A percentile compares a stretch with the other conserved stretches of the same genome.
Conservation (phyloP, 2,797 vertebrate species). For the Crenuchus spilurus region DNA sequence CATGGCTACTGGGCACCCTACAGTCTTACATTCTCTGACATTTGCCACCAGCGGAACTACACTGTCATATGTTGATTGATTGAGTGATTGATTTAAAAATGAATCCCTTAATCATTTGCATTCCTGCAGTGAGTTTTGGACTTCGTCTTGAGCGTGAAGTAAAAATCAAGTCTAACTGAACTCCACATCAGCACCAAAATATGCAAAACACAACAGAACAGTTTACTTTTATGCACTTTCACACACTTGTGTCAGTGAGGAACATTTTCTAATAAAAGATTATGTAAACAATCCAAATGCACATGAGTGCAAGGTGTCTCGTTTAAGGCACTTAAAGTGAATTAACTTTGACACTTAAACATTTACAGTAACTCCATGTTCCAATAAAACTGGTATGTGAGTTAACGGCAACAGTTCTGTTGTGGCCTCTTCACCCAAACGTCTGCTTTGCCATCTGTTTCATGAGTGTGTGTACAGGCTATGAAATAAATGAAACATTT, state of each 20-base stretch:
- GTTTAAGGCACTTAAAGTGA: not conserved
- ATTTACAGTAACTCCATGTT: not conserved
- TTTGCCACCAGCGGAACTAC: too few species aligned
- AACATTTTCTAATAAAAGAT: not conserved
- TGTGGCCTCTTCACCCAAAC: not conserved
- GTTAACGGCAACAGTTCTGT: not conserved
- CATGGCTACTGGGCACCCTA: too few species aligned
- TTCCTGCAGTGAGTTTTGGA: too few species aligned
- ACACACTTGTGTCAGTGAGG: not conserved
- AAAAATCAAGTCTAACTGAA: too few species aligned
- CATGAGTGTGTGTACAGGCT: not conserved
- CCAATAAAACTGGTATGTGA: not conserved
- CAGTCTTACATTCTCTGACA: too few species aligned
- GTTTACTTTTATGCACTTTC: not conserved
- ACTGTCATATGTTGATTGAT: too few species aligned
- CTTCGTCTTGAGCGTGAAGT: too few species aligned
- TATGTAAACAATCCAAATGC: not conserved
- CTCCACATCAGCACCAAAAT: too few species aligned
- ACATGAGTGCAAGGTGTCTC: not conserved
- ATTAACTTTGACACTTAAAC: not conserved
- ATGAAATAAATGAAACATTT: not conserved
- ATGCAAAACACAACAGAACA: too few species aligned
- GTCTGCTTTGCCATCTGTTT: slow-evolving; percentile 1
- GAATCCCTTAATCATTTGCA: too few species aligned
- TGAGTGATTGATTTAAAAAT: too few species aligned